Evolutionary conservation across 2,113 vertebrate genomes (phyloP).

Genomic region (Mionectes macconnelli): DNA sequence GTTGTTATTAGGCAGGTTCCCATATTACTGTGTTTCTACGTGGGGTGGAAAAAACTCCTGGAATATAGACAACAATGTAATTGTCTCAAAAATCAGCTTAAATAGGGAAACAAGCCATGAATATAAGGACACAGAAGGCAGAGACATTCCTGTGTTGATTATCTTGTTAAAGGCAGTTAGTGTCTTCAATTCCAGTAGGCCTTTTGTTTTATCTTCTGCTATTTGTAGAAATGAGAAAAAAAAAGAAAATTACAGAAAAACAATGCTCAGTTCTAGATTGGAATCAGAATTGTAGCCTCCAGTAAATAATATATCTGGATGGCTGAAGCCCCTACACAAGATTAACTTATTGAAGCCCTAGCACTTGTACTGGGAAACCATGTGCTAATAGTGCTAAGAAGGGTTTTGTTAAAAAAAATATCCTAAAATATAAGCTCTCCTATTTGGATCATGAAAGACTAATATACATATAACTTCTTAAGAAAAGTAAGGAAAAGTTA

Average conservation of each 20-base stretch:
- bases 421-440: neutral
- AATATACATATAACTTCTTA: neutral
- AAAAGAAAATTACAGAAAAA: neutral
- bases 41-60: neutral
- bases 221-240: neutral
- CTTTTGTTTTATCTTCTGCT: neutral
- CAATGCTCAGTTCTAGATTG: neutral
- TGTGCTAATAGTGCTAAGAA: neutral
- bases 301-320: neutral
- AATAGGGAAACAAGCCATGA: neutral
- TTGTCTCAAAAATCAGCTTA: neutral
- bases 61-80: neutral
- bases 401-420: neutral
- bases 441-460: neutral
- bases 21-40: neutral
- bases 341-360: neutral
- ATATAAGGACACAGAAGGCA: neutral
- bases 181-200: neutral
- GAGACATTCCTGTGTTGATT: neutral
- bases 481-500: neutral
- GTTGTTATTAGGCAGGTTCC: neutral
- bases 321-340: neutral
- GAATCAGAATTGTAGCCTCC: neutral
- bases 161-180: neutral
- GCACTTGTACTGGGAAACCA: neutral